Base-by-base conservation (phyloP, 2,797 vertebrate species). In the Parauchenoglanis punctatus region DNA sequence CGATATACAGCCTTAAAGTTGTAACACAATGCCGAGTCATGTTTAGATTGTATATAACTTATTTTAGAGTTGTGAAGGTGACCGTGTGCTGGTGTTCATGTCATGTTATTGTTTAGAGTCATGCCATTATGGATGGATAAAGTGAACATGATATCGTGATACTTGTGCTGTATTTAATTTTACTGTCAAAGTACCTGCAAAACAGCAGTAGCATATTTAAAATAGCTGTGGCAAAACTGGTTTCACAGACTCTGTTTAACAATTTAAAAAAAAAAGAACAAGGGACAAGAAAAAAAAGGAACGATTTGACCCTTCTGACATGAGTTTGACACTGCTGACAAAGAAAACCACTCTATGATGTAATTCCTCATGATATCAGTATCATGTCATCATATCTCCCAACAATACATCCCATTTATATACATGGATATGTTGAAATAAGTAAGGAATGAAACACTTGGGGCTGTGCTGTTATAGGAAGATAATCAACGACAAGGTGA, bases 321-420 rank as follows among this genome's bases (percentile, higher is more conserved):
- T 77, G 73, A n/a, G 73, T 52, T 75, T 49, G 40, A 73, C 68
- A 40, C 40, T 73, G 70, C 46, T 54, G 52, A 77, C 49, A 28
- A 54, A 31, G 13, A 46, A 68, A 75, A 56, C 7, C 8, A 10
- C 52, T 8, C 28, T 20, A 3, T 15, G 56, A 44, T 61, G 78
- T 61, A 61, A 81, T 25, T 13, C 13, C 25, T 40, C 31, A 78
- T n/a, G 31, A 12, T 58, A 58, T 78, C 52, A 20, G 52, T 11
- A 56, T 58, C 52, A 31, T 58, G 18, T 78, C 28, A 2, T 77
- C 28, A 23, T 35, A 11, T 58, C 54, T 1, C 46, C 13, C 46
- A n/a, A n/a, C 73, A 1, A 46, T 76, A 15, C 13, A 52, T 28
- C 25, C 46, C 12, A 7, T 52, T 75, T 76, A 52, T 76, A 52